Percentiles rank a stretch among this genome's conserved stretches.
Evolutionary conservation across 2,797 vertebrate genomes (phyloP).

Genomic region (Alcedo quadribrachys): DNA sequence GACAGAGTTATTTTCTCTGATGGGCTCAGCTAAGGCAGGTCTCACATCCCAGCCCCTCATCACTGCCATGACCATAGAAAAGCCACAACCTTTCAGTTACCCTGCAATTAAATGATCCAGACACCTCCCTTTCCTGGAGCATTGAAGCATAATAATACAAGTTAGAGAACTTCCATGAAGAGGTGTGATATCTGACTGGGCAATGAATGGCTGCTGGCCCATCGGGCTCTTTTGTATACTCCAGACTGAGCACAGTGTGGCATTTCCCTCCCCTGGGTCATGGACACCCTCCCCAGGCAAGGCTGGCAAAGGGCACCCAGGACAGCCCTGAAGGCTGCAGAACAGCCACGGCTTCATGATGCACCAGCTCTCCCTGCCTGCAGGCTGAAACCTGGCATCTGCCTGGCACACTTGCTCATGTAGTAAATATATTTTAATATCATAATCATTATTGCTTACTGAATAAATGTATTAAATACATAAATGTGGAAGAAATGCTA

Average conservation of each 20-base stretch:
- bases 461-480: not conserved
- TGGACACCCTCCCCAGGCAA: accelerated
- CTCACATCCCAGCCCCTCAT: no score
- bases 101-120: not conserved
- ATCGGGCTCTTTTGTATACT: accelerated
- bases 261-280: not conserved
- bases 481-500: not conserved
- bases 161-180: not conserved
- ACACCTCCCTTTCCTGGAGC: not conserved
- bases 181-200: not conserved
- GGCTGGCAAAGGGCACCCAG: not conserved
- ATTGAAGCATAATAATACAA: not conserved
- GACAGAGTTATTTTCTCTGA: not conserved
- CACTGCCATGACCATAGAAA: accelerated
- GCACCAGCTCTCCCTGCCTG: not conserved
- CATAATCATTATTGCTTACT: not conserved
- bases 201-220: not conserved
- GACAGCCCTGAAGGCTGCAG: not conserved
- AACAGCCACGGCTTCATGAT: not conserved
- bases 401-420: not conserved
- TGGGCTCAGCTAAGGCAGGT: not conserved
- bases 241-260: accelerated
- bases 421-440: not conserved
- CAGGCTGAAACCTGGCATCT: not conserved
- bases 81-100: not conserved